Evolutionary conservation across 2,888 invertebrate species (phyloP).

Genomic region (Hirtodrosophila trivittata): DNA sequence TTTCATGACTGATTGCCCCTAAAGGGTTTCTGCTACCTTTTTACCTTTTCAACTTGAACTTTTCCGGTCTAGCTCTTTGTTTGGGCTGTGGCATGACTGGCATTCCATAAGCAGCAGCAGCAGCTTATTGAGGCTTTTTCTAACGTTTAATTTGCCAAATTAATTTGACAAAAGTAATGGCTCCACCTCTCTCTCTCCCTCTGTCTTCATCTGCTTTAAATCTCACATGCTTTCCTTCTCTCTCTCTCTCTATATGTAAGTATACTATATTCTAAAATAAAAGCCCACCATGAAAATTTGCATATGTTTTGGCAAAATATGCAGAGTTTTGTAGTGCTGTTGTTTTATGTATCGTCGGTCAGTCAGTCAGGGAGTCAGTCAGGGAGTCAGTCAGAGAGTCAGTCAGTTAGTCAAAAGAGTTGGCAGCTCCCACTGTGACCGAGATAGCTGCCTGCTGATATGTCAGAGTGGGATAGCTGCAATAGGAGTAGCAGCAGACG

Average conservation of each 20-base stretch:
- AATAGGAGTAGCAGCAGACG: conserved; percentile 33
- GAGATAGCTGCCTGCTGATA: conserved; percentile 17
- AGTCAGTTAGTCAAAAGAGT: conserved; percentile 17
- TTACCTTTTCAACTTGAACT: conserved; percentile 47
- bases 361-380: background rate
- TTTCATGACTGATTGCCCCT: conserved; percentile 56
- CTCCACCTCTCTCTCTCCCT: conserved; percentile 2
- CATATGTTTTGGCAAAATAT: conserved; percentile 51
- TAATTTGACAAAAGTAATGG: conserved; percentile 55
- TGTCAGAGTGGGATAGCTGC: conserved; percentile 25
- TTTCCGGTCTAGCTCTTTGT: conserved; percentile 21
- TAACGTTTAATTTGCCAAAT: conserved; percentile 62
- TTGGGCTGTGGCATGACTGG: conserved; percentile 26
- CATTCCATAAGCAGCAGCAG: conserved; percentile 34
- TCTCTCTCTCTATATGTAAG: conserved; percentile 2
- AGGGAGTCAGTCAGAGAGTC: background rate
- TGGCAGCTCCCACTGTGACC: conserved; percentile 44
- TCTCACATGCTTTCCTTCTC: background rate
- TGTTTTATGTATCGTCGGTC: conserved; percentile 15
- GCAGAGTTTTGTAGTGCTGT: conserved; percentile 46
- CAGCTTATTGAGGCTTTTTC: background rate
- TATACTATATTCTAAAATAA: conserved; percentile 28
- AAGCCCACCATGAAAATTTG: conserved; percentile 40
- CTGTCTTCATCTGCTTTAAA: no score
- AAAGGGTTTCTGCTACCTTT: conserved; percentile 44